Evolutionary conservation across 2,797 vertebrate species (phyloP).

Genomic region (Iguana delicatissima): DNA sequence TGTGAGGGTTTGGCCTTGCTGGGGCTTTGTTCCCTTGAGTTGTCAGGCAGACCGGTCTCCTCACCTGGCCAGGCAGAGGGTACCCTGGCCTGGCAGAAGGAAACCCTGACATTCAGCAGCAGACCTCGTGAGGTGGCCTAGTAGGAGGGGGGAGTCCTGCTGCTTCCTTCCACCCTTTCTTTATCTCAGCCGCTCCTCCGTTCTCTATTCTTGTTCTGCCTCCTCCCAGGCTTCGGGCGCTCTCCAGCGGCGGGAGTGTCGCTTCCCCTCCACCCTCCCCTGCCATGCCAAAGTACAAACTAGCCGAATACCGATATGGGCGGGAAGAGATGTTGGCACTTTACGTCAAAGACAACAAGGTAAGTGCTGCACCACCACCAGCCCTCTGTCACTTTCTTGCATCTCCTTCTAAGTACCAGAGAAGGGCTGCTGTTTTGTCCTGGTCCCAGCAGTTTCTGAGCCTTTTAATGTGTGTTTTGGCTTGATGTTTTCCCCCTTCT

Average conservation of each 20-base stretch:
- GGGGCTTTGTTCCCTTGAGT: too few species aligned
- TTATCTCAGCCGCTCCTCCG: background rate
- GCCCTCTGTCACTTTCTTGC: background rate
- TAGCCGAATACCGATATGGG: slow-evolving; percentile 95
- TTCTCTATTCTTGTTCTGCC: background rate
- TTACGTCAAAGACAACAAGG: slow-evolving; percentile 96
- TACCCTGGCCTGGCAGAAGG: too few species aligned
- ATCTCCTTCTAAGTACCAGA: background rate
- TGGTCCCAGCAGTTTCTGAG: background rate
- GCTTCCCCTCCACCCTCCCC: slow-evolving; percentile 94
- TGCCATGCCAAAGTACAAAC: slow-evolving; percentile 97
- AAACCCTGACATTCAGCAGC: too few species aligned
- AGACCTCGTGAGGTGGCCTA: too few species aligned
- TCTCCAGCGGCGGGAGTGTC: slow-evolving; percentile 93
- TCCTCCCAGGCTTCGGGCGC: slow-evolving; percentile 89
- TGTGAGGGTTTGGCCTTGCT: too few species aligned
- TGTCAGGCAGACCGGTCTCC: too few species aligned
- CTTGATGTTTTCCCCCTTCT: background rate
- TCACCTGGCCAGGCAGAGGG: too few species aligned
- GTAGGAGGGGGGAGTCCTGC: background rate
- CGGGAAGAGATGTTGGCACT: slow-evolving; percentile 97
- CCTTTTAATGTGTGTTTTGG: background rate
- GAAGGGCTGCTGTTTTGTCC: background rate
- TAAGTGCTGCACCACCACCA: slow-evolving; percentile 52
- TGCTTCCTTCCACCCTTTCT: background rate